Conservation (phyloP, 2,888 invertebrate genomes). For the Sesamia inferens region DNA sequence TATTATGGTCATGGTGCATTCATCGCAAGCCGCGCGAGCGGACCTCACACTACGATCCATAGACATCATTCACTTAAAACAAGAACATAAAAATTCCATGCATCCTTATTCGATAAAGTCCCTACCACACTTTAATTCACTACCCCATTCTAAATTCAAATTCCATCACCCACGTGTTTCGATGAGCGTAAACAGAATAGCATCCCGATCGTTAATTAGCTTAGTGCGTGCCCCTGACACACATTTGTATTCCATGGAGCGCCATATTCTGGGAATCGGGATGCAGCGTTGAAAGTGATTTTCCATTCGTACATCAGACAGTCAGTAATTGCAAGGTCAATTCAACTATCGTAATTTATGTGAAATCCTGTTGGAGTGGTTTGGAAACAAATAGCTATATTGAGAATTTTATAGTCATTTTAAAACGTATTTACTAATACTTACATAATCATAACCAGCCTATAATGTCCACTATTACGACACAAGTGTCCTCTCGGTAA, state of each 20-base stretch:
- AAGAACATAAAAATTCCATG: neutral
- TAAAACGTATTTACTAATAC: neutral
- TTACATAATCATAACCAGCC: neutral
- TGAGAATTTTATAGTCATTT: neutral
- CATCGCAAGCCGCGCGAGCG: too few species aligned
- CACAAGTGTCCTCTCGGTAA: too few species aligned
- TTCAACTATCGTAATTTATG: constrained; percentile 38
- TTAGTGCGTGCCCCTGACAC: constrained; percentile 51
- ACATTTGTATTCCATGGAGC: constrained; percentile 7
- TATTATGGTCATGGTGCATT: too few species aligned
- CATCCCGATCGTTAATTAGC: constrained; percentile 41
- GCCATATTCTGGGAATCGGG: constrained; percentile 26
- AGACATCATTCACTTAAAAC: too few species aligned
- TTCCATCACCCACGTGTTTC: constrained; percentile 19
- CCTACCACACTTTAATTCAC: neutral
- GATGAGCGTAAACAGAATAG: constrained; percentile 40
- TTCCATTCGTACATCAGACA: neutral
- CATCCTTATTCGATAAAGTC: neutral
- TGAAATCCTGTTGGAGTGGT: constrained; percentile 12
- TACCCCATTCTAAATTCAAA: constrained; percentile 19
- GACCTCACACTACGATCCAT: too few species aligned
- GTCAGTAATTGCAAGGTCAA: constrained; percentile 40
- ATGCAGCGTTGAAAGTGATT: constrained; percentile 30
- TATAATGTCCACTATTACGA: too few species aligned
- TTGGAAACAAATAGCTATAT: constrained; percentile 16